A percentile compares a stretch with the other conserved stretches of the same genome.
Conservation (phyloP, 2,797 vertebrate species). For the Taenioides sp. region DNA sequence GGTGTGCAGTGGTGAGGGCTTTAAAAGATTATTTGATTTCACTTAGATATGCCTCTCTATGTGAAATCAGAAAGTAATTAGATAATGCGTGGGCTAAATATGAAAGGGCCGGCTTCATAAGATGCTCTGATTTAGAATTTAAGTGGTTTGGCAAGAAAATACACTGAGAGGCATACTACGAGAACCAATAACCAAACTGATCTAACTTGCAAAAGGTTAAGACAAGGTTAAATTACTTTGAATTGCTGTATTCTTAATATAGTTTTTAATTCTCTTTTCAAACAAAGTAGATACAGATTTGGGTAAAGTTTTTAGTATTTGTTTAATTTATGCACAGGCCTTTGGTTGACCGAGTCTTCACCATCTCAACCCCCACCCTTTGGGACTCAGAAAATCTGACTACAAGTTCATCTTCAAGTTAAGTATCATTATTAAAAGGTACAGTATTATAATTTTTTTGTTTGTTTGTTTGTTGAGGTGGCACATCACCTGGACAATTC, state of each 20-base stretch:
- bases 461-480: too few relatives aligned
- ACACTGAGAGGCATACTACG: slow-evolving; percentile 28
- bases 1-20: slow-evolving; percentile 35
- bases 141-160: slow-evolving; percentile 39
- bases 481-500: too few relatives aligned
- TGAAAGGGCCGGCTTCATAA: slow-evolving; percentile 57
- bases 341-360: too few relatives aligned
- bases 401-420: too few relatives aligned
- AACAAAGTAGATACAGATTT: too few relatives aligned
- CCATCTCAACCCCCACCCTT: too few relatives aligned
- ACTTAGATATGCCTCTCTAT: slow-evolving; percentile 73
- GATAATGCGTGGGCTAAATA: slow-evolving; percentile 65
- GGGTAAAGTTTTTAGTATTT: too few relatives aligned
- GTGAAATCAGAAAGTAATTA: slow-evolving; percentile 71
- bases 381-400: too few relatives aligned
- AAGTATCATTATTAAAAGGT: too few relatives aligned
- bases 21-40: slow-evolving; percentile 77
- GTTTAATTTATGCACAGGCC: too few relatives aligned
- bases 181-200: slow-evolving; percentile 14
- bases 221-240: neutral
- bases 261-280: too few relatives aligned
- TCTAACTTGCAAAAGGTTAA: neutral
- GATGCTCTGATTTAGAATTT: slow-evolving; percentile 65
- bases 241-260: neutral
- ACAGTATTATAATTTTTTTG: too few relatives aligned